Evolutionary conservation across 2,797 vertebrate species (phyloP), one percentile per base, ranked within the genome.

Genomic region (Anas acuta): DNA sequence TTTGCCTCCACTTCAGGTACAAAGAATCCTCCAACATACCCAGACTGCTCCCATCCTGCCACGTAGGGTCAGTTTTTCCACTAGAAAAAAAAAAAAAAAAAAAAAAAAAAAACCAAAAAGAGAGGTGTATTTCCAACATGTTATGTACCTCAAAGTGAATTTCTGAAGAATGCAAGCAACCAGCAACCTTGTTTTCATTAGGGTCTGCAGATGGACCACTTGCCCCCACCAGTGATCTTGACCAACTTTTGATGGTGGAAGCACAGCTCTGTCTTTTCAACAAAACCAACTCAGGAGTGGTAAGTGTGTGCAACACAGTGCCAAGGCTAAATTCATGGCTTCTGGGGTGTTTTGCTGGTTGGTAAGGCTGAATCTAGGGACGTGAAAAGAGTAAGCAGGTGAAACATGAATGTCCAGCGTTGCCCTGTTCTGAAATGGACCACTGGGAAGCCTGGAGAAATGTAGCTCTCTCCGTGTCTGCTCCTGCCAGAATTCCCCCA

Each of bases 301-400:
- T 13, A n/a, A 60, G 41, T 18, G 35, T 6, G 1, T 8, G 57
- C 0, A 1, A 7, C 5, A 5, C 13, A 7, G 26, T 47, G 76
- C 49, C 65, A 73, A 37, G 23, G 39, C 17, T 25, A 28, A n/a
- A 12, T 0, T 6, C 53, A 21, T 30, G 58, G 67, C 18, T 79
- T 33, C 32, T 39, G 75, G 56, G 9, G 11, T 1, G 1, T 45
- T 84, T 56, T 75, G 43, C n/a, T 78, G 39, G 66, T 61, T 39
- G 26, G n/a, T 43, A 49, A 49, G 33, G 33, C 32, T 58, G 41
- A 14, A 80, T 16, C 28, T 54, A 76, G 39, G 37, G 18, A 2
- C 37, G 10, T 64, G 62, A 6, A 9, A 21, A 21, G 41, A 41
- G 19, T 30, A 28, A 41, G 28, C 39, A 41, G 39, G 11, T 14